Evolutionary conservation across 1,140 invertebrate species (phyloP), one percentile per base, ranked within the genome.

Genomic region (Bombus turneri): DNA sequence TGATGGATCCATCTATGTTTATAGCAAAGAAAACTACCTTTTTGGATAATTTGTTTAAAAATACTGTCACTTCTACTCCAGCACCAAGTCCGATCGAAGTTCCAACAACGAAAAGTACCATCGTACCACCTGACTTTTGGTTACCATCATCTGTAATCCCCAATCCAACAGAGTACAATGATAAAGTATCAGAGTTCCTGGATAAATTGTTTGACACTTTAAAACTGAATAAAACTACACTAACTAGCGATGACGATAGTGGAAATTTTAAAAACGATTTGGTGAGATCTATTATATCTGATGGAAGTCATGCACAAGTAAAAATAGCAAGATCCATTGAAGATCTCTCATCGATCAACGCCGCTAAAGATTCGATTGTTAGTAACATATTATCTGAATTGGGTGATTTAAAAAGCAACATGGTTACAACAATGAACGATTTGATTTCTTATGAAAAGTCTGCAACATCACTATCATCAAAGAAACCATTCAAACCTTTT

Each of bases 91-190:
- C 43, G 0, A 84, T 78, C 0, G 83, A 85, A 12, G 37, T 25
- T 43, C 13, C 81, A 31, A 37, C 87, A 62, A 86, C 91, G 2
- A 94, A 94, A 83, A 92, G 91, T 31, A 94, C 93, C 1, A 93
- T 94, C 28, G 94, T 95, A 13, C 93, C 94, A 31, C 90, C 94
- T 1, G 89, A 90, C 59, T 95, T 94, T 57, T 95, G 95, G 95
- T 31, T 93, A 8, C 94, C 94, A 31, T 91, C 90, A 37, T 89
- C 92, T 1, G 66, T 93, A 8, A 91, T 94, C 28, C 92, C 93
- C 6, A 88, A 73, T 10, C 93, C 94, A 37, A 90, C 87, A 47
- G 93, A 94, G 47, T 95, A 95, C 39, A 91, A 86, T 22, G 75
- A 89, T 3, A 95, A 95, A 73, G 93, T 95, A 5, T 86, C 86